Evolutionary conservation across 2,797 vertebrate genomes (phyloP), one percentile per base, ranked within the genome.

Genomic region (Momotus momota): DNA sequence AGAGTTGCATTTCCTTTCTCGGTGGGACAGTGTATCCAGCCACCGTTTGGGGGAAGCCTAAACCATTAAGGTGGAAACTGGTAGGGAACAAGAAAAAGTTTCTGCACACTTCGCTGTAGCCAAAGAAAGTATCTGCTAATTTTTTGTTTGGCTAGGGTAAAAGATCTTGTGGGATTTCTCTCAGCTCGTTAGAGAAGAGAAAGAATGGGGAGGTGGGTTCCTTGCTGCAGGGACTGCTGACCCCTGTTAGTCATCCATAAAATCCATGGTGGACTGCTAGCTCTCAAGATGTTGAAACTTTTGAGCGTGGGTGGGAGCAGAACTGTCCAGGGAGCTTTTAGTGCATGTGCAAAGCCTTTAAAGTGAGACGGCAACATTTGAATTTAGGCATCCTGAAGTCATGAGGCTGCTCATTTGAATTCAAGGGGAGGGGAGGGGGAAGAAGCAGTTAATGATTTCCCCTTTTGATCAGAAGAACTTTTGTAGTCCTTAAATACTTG

Each of bases 351-450:
- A 78, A 43, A 83, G 26, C 49, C 25, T 71, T 61, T 65, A 52
- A 65, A 82, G 31, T 40, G 62, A 71, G 35, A 23, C 6, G 18
- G 65, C 35, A 40, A 3, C 7, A 2, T 77, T 60, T 58, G 41
- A 52, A 61, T 26, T 52, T 14, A 33, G 58, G 18, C 29, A 46
- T 69, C 54, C 38, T 31, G 31, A 88, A 74, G 38, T 46, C 64
- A 66, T 15, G 54, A 74, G 41, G 27, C 27, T 86, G 23, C 49
- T 62, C 11, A 49, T 69, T 77, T 69, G 41, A 5, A 52, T 81
- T 60, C 0, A 2, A 75, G 21, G 26, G 14, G 7, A 18, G 23
- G 10, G 7, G 9, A 18, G 17, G 7, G 7, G 14, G 4, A 58
- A 48, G 22, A 72, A 20, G 25, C 31, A 38, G 29, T 23, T 86